Evolutionary conservation across 92 coral and sea anemone species (phyloP).

Genomic region (Epizoanthus stellaris): DNA sequence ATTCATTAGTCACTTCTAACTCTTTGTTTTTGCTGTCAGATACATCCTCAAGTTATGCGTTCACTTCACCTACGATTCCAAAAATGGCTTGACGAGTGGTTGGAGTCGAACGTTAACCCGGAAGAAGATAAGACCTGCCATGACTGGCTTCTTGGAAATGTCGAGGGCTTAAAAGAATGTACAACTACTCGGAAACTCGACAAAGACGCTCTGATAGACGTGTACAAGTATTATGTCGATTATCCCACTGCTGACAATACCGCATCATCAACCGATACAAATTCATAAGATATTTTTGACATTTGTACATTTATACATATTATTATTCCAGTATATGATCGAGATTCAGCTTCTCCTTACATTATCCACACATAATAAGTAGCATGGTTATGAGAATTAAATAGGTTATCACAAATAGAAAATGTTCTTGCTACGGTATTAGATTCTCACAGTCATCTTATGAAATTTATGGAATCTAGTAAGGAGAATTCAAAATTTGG

Average conservation of each 20-base stretch:
- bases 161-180: constrained; percentile 91
- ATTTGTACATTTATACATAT: constrained; percentile 34
- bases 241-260: constrained; percentile 43
- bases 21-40: constrained; percentile 52
- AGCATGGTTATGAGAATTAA: background rate
- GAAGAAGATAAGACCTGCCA: constrained; percentile 80
- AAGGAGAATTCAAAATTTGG: too few species aligned
- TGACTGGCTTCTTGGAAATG: constrained; percentile 92
- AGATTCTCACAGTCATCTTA: too few species aligned
- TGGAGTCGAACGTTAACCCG: constrained; percentile 74
- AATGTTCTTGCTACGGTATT: too few species aligned
- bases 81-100: constrained; percentile 87
- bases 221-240: constrained; percentile 85
- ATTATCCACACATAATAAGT: background rate
- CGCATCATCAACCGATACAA: constrained; percentile 23
- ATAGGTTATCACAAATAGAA: too few species aligned
- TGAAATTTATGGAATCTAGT: too few species aligned
- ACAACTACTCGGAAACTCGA: constrained; percentile 76
- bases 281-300: constrained; percentile 26
- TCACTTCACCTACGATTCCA: constrained; percentile 86
- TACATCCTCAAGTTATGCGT: constrained; percentile 82
- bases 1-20: background rate
- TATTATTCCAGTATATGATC: background rate
- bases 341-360: background rate
- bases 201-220: constrained; percentile 70